A percentile compares a stretch with the other conserved stretches of the same genome.
Conservation (phyloP, 92 coral and sea anemone species). For the Virgularia gustaviana region DNA sequence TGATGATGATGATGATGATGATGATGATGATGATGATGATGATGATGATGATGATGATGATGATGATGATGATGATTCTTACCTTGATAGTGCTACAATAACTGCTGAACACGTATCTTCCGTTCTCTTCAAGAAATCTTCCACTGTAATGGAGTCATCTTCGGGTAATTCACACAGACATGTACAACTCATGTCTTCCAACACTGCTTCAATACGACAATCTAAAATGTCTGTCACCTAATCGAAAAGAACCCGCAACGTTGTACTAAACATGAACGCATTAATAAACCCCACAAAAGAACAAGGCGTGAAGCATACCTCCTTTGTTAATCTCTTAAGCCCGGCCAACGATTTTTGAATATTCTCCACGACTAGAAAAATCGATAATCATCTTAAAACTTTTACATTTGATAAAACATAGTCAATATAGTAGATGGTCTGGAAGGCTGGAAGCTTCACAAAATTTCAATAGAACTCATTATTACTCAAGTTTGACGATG, state of each 20-base stretch:
- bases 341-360: slow-evolving; percentile 76
- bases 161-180: slow-evolving; percentile 85
- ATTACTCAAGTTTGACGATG: too few relatives aligned
- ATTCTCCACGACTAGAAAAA: slow-evolving; percentile 65
- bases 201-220: slow-evolving; percentile 84
- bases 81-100: slow-evolving; percentile 78
- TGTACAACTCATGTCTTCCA: slow-evolving; percentile 72
- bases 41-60: too few relatives aligned
- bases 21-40: too few relatives aligned
- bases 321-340: slow-evolving; percentile 83
- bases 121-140: slow-evolving; percentile 76
- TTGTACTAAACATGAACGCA: background rate
- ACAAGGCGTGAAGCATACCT: slow-evolving; percentile 52
- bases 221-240: slow-evolving; percentile 90
- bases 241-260: background rate
- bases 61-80: background rate
- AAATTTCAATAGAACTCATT: too few relatives aligned
- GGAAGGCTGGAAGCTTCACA: too few relatives aligned
- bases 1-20: background rate
- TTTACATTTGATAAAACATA: too few relatives aligned
- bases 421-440: too few relatives aligned
- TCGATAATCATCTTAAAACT: background rate
- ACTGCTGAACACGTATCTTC: slow-evolving; percentile 67
- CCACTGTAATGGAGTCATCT: slow-evolving; percentile 87
- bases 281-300: background rate